Conservation (phyloP, 2,888 invertebrate genomes). For the Microctonus hyperodae region DNA sequence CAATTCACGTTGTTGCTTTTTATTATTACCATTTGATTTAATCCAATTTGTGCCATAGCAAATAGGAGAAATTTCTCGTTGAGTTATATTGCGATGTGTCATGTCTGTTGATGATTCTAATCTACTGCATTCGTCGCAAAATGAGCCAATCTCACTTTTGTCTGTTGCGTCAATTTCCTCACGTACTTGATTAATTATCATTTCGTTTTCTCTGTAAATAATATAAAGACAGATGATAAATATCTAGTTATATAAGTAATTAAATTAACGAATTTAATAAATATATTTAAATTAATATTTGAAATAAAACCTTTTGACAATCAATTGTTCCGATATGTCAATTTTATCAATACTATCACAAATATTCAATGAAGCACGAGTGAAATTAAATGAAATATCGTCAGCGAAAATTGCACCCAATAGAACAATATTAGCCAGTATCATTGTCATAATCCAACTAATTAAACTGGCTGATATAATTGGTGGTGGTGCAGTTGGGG, state of each 20-base stretch:
- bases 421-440: conserved; percentile 41
- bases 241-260: too few species aligned
- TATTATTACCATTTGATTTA: conserved; percentile 33
- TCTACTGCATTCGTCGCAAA: conserved; percentile 47
- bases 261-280: background rate
- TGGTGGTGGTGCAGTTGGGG: conserved; percentile 46
- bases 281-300: background rate
- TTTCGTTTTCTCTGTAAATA: background rate
- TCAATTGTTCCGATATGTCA: conserved; percentile 10
- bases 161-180: conserved; percentile 31
- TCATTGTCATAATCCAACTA: conserved; percentile 57
- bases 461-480: conserved; percentile 53
- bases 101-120: conserved; percentile 46
- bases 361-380: conserved; percentile 22
- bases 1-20: conserved; percentile 17
- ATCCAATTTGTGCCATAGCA: conserved; percentile 52
- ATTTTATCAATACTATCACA: conserved; percentile 26
- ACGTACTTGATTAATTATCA: background rate
- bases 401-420: conserved; percentile 41
- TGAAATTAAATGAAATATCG: background rate
- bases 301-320: background rate
- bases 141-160: conserved; percentile 45
- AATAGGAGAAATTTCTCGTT: conserved; percentile 43
- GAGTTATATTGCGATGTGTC: conserved; percentile 12
- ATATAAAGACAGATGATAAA: too few species aligned